Percentiles rank a stretch among this genome's conserved stretches.
Conservation (phyloP, 2,113 vertebrate species). For the Variabilichromis moorii region DNA sequence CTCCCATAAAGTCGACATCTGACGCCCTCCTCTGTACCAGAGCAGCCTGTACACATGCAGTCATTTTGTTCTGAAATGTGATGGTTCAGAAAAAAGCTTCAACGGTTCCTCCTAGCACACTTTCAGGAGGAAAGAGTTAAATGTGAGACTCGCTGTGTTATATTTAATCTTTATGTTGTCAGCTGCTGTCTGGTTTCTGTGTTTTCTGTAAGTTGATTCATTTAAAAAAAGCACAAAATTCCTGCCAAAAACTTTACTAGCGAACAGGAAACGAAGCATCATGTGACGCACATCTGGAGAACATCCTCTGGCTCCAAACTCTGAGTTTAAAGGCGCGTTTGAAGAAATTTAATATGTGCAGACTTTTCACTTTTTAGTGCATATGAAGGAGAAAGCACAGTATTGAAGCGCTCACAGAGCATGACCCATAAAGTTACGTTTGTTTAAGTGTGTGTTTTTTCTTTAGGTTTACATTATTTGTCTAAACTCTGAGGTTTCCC, state of each 20-base stretch:
- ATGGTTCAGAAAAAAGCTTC: not conserved
- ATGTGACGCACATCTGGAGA: not conserved
- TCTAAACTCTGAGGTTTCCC: not conserved
- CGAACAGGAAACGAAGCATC: not conserved
- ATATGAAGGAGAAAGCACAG: not conserved
- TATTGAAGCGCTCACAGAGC: not conserved
- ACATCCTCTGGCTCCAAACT: not conserved
- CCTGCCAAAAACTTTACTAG: not conserved
- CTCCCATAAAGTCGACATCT: not conserved
- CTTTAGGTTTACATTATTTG: not conserved
- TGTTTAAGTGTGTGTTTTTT: not conserved
- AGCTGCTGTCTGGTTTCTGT: not conserved
- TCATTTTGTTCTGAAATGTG: not conserved
- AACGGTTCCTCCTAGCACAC: not conserved
- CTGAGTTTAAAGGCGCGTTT: not conserved
- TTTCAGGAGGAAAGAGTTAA: not conserved
- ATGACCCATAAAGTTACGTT: not conserved
- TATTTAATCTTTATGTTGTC: not conserved
- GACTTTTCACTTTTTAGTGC: not conserved
- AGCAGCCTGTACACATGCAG: not conserved
- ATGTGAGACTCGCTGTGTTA: not conserved
- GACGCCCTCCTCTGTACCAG: not conserved
- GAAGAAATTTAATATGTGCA: not conserved
- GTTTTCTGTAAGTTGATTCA: not conserved
- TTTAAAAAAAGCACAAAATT: not conserved